Evolutionary conservation across 2,888 invertebrate genomes (phyloP), one percentile per base, ranked within the genome.

Genomic region (Eretmocerus hayati): DNA sequence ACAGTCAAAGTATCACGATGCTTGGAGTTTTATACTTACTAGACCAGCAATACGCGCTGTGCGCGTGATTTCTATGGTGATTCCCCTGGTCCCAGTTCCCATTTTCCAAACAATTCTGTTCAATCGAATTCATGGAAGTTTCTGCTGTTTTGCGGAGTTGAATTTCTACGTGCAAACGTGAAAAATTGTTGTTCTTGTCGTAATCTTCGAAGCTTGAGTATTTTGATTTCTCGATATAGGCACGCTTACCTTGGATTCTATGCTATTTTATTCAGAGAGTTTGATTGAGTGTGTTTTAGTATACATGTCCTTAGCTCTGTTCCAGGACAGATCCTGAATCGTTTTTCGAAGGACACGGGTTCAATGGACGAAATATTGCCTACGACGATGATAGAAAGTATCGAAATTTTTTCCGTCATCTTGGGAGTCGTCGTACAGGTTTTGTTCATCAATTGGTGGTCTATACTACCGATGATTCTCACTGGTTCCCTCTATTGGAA

Each of bases 321-420:
- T 58, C 30, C 63, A 81, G 88, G 90, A 26, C 79, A 87, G 16
- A 84, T 90, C 58, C 75, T 90, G 44, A 90, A 90, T 71, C 74
- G 90, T 45, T 90, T 90, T 71, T 87, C 90, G 0, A 90, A 90
- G 66, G 90, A 90, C 63, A 82, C 88, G 72, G 88, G 88, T 0
- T 75, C 84, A 2, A 80, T 90, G 40, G 87, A 88, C 62, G 87
- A 88, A 69, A 73, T 80, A 16, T 67, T 88, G 42, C 85, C 86
- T 0, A 72, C 76, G 52, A 79, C 81, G 62, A 77, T 80, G 63
- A 70, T 84, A 40, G 84, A 85, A 64, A 75, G 81, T 55, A 74
- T 81, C 50, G 77, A 78, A 63, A 79, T 87, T 50, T 79, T 81
- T 60, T 77, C 85, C 71, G 81, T 87, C 43, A 82, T 81, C 77